phyloP scores from a whole-genome alignment of 2,113 vertebrate species.

The Phycodurus eques region DNA sequence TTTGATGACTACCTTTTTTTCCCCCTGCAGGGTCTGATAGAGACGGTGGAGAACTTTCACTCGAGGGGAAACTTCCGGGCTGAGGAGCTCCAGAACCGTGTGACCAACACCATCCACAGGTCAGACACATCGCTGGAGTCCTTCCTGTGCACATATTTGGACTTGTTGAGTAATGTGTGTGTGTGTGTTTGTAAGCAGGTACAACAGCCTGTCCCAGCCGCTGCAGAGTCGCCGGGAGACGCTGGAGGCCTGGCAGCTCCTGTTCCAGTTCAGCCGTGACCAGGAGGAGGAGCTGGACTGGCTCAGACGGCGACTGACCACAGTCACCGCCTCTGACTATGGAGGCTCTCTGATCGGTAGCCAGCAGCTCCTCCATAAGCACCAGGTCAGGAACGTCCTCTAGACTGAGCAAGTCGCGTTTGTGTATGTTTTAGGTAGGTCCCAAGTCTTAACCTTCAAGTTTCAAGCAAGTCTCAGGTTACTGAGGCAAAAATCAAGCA shows the following conservation, averaged over 20 bases:
- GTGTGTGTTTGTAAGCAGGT: conserved; percentile 55
- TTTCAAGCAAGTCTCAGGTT: no score
- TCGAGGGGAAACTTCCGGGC: conserved; percentile 78
- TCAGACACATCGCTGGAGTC: conserved; percentile 26
- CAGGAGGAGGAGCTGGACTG: conserved; percentile 81
- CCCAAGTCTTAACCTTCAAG: not conserved
- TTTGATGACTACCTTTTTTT: not conserved
- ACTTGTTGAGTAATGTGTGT: not conserved
- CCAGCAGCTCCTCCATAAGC: conserved; percentile 78
- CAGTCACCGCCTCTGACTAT: conserved; percentile 66
- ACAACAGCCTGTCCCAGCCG: conserved; percentile 72
- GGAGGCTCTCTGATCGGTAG: conserved; percentile 71
- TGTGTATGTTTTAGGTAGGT: not conserved
- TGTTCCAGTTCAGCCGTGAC: conserved; percentile 82
- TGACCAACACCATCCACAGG: conserved; percentile 77
- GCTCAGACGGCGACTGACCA: conserved; percentile 77
- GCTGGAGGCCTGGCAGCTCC: conserved; percentile 78
- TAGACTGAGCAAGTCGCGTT: not conserved
- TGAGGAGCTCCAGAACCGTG: conserved; percentile 75
- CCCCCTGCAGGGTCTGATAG: conserved; percentile 64
- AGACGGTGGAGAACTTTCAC: conserved; percentile 69
- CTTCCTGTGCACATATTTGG: not conserved
- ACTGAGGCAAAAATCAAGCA: no score
- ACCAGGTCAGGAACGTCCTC: conserved; percentile 73
- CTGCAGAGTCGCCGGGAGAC: conserved; percentile 69